Conservation (phyloP, 1,140 invertebrate genomes). For the Plectus sambesii region DNA sequence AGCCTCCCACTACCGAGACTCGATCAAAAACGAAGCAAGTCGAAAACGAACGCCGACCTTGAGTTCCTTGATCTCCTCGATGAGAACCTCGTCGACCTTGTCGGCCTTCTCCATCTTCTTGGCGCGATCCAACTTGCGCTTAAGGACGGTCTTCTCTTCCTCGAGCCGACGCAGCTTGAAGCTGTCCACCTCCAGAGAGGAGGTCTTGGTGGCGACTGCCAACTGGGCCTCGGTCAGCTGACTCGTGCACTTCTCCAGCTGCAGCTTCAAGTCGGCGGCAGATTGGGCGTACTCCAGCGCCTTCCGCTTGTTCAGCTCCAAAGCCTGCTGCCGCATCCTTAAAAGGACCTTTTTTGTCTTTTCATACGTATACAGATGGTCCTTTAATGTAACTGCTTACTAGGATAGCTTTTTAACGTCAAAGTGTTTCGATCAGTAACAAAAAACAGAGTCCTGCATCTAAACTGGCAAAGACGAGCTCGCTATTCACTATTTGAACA, state of each 20-base stretch:
- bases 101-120: conserved; percentile 95
- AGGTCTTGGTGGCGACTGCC: conserved; percentile 88
- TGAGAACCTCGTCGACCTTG: conserved; percentile 87
- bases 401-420: too few species aligned
- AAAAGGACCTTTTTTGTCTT: conserved; percentile 22
- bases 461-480: too few species aligned
- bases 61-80: conserved; percentile 94
- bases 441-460: too few species aligned
- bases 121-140: conserved; percentile 83
- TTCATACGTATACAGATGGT: conserved; percentile 12
- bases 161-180: conserved; percentile 89
- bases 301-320: conserved; percentile 95
- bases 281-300: conserved; percentile 84
- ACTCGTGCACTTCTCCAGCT: conserved; percentile 62
- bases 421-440: too few species aligned
- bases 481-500: too few species aligned
- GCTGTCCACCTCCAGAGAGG: conserved; percentile 81
- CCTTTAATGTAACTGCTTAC: conserved; percentile 51
- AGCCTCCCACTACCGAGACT: too few species aligned
- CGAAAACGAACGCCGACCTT: too few species aligned
- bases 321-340: conserved; percentile 72
- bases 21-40: too few species aligned
- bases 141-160: conserved; percentile 82
- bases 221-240: conserved; percentile 51
- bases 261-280: conserved; percentile 87